A percentile compares a stretch with the other conserved stretches of the same genome.
These are phyloP conservation scores for Phenganax stokvisi DNA, from an alignment of 92 coral and sea anemone genomes.

Conservation along the genomic window DNA sequence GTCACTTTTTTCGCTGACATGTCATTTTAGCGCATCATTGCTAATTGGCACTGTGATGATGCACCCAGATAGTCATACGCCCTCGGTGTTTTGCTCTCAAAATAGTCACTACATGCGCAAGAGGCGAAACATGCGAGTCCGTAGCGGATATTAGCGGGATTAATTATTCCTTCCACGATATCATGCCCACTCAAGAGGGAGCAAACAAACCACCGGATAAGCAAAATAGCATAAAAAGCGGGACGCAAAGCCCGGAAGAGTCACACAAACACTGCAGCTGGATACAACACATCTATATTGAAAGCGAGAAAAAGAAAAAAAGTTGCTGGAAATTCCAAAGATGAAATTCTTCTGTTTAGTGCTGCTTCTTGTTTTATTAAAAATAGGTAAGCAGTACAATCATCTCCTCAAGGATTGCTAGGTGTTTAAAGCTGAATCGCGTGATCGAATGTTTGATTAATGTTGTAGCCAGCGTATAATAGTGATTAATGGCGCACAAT, in stretches of 20 bases:
- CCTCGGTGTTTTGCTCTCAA: slow-evolving; percentile 2
- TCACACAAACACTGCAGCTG: slow-evolving; percentile 19
- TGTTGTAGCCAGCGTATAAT: not conserved
- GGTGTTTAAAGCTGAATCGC: slow-evolving; percentile 7
- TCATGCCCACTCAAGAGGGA: slow-evolving; percentile 27
- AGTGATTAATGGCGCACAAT: not conserved
- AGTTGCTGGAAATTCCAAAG: not conserved
- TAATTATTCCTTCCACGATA: slow-evolving; percentile 24
- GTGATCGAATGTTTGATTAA: slow-evolving; percentile 5
- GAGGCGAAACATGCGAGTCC: slow-evolving; percentile 1
- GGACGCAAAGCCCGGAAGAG: slow-evolving; percentile 22
- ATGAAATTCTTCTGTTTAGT: slow-evolving; percentile 7
- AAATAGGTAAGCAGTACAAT: not conserved
- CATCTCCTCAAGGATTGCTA: not conserved
- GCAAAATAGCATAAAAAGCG: slow-evolving; percentile 25
- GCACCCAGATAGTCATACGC: not conserved
- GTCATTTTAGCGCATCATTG: no score
- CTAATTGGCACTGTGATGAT: not conserved
- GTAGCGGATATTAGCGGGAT: slow-evolving; percentile 27
- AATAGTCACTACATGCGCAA: slow-evolving; percentile 15
- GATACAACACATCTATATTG: slow-evolving; percentile 7
- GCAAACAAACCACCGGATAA: slow-evolving; percentile 29
- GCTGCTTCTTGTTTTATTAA: not conserved
- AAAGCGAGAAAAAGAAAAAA: no score
- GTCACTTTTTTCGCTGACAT: no score